Percentiles rank a stretch among this genome's conserved stretches.
phyloP scores from a whole-genome alignment of 2,113 vertebrate genomes.

The Myotis brandtii region DNA sequence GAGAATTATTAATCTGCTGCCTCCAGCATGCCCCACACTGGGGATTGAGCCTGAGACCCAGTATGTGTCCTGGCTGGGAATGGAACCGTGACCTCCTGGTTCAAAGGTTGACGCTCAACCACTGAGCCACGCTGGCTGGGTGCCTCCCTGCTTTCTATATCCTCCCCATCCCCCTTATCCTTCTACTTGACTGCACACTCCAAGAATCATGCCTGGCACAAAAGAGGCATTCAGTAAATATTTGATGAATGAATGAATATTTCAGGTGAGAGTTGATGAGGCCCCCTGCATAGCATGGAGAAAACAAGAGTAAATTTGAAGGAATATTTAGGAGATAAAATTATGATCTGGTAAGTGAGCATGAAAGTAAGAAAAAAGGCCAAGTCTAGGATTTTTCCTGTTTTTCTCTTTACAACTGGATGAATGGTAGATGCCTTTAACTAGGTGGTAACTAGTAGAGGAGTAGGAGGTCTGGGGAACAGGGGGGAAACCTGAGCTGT shows the following conservation, averaged over 20 bases:
- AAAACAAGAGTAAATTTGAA: neutral
- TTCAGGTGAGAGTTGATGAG: neutral
- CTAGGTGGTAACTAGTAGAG: neutral
- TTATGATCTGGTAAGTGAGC: neutral
- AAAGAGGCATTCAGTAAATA: neutral
- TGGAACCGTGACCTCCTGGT: too few relatives aligned
- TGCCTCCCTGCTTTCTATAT: neutral
- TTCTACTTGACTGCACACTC: neutral
- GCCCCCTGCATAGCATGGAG: neutral
- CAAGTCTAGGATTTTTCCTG: neutral
- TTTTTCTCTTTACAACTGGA: neutral
- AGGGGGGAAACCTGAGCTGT: neutral
- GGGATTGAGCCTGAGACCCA: too few relatives aligned
- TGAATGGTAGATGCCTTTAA: neutral
- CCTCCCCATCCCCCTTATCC: neutral
- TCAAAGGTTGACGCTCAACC: too few relatives aligned
- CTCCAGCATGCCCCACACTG: too few relatives aligned
- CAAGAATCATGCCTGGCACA: neutral
- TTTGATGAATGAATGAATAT: neutral
- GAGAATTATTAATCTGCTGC: too few relatives aligned
- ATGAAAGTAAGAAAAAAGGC: neutral
- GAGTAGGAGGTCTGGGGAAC: neutral
- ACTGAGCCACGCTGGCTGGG: too few relatives aligned
- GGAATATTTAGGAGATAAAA: neutral
- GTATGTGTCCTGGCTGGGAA: too few relatives aligned